Evolutionary conservation across 1,140 invertebrate genomes (phyloP), one percentile per base, ranked within the genome.

Genomic region (Choristoneura fumiferana): DNA sequence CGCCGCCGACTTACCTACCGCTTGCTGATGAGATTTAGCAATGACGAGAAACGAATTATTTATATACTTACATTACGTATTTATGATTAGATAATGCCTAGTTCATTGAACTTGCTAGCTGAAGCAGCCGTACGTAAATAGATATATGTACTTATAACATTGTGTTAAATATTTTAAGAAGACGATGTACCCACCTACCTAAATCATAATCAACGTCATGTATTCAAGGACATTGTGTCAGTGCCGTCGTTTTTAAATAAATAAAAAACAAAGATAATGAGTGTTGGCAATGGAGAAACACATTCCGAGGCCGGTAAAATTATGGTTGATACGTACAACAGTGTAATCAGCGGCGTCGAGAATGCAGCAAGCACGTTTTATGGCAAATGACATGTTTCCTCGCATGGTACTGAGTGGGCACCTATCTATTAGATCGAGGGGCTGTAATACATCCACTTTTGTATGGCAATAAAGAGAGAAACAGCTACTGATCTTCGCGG

Each of bases 381-480:
- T 73, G 72, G 66, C 59, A 77, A 79, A 79, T 79, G 72, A 82
- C 71, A 81, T 67, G 76, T 78, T n/a, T 73, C 43, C 43, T 49
- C 12, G 43, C 43, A 49, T 10, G 43, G n/a, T 6, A n/a, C n/a
- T n/a, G n/a, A 22, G 22, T 12, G 18, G 18, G 17, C 18, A 43
- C 14, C 8, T 43, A 3, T 3, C 10, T n/a, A 18, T 29, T 12
- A 37, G 3, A 37, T 1, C 18, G 17, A 49, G 0, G 10, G 10
- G 6, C 43, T n/a, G 22, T 12, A 3, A 10, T 29, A 29, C 2
- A 29, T 15, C 10, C n/a, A 49, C 40, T 8, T 22, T 45, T 12
- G 40, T 22, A 29, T 45, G 3, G 40, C 8, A 45, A n/a, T n/a
- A 45, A 45, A 1, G 10, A 29, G 15, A 45, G 17, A 29, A 10